These are phyloP conservation scores for Drosophila insularis DNA, from an alignment of 1,140 invertebrate species.

Conservation along the genomic window DNA sequence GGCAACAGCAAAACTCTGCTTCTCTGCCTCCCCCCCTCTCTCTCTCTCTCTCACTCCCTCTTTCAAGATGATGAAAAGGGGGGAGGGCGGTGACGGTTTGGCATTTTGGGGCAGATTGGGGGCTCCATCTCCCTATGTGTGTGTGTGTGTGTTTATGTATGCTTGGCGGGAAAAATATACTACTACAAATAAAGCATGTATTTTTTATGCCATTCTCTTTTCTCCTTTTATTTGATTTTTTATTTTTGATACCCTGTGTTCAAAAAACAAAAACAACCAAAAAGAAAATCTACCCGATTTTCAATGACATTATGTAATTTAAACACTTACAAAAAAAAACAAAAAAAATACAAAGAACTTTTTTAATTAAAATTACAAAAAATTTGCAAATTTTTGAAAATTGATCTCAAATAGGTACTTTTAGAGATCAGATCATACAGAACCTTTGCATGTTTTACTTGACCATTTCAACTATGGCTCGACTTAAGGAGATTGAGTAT, in stretches of 20 bases:
- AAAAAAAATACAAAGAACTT: background rate
- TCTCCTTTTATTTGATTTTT: conserved; percentile 11
- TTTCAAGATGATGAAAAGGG: background rate
- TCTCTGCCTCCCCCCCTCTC: background rate
- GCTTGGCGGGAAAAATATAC: conserved; percentile 76
- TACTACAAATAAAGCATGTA: conserved; percentile 77
- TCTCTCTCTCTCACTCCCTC: no score
- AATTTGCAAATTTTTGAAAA: no score
- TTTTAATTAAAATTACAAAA: background rate
- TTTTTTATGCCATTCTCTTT: conserved; percentile 68
- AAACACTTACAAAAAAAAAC: background rate
- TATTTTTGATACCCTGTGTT: background rate
- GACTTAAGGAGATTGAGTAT: no score
- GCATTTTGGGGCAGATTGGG: conserved; percentile 27
- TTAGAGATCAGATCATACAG: no score
- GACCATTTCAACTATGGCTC: no score
- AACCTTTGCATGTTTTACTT: no score
- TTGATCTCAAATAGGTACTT: no score
- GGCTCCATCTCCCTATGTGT: conserved; percentile 18
- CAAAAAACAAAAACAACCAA: background rate
- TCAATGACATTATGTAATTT: background rate
- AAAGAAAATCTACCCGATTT: background rate
- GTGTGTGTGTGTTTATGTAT: conserved; percentile 22
- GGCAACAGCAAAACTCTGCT: conserved; percentile 29
- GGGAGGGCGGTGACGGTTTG: background rate